Evolutionary conservation across 2,797 vertebrate genomes (phyloP).

Genomic region (Acipenser ruthenus): DNA sequence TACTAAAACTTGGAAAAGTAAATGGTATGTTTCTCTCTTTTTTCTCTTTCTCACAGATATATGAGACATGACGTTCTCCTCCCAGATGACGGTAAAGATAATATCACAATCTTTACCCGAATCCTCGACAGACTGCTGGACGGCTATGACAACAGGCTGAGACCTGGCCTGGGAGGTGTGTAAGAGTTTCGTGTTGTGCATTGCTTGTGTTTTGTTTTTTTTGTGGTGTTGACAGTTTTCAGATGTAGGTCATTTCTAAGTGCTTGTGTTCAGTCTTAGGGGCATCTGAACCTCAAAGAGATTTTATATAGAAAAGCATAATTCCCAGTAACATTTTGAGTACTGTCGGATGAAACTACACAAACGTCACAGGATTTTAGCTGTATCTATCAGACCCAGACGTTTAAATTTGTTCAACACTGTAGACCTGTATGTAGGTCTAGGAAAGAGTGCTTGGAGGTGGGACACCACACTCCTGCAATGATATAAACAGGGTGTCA

Average conservation of each 20-base stretch:
- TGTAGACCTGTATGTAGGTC: too few relatives aligned
- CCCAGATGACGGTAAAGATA: conserved; percentile 86
- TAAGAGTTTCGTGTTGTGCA: background rate
- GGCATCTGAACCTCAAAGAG: background rate
- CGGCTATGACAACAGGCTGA: conserved; percentile 85
- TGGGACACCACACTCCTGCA: too few relatives aligned
- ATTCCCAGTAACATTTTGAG: too few relatives aligned
- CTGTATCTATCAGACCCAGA: too few relatives aligned
- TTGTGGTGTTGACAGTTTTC: background rate
- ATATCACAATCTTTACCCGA: conserved; percentile 88
- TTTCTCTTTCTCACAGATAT: conserved; percentile 49
- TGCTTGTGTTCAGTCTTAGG: background rate
- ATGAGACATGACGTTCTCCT: conserved; percentile 86
- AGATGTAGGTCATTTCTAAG: background rate
- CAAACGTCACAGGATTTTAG: too few relatives aligned
- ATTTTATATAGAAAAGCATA: background rate
- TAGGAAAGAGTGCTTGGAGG: too few relatives aligned
- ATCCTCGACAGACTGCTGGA: conserved; percentile 85
- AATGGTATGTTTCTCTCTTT: conserved; percentile 1
- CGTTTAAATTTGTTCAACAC: too few relatives aligned
- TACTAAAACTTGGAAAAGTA: too few relatives aligned
- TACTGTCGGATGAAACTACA: too few relatives aligned
- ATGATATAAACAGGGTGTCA: too few relatives aligned
- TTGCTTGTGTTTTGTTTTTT: background rate
- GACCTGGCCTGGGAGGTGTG: conserved; percentile 87